A percentile compares a stretch with the other conserved stretches of the same genome.
Evolutionary conservation across 1,140 invertebrate species (phyloP).

Genomic region (Apis laboriosa): DNA sequence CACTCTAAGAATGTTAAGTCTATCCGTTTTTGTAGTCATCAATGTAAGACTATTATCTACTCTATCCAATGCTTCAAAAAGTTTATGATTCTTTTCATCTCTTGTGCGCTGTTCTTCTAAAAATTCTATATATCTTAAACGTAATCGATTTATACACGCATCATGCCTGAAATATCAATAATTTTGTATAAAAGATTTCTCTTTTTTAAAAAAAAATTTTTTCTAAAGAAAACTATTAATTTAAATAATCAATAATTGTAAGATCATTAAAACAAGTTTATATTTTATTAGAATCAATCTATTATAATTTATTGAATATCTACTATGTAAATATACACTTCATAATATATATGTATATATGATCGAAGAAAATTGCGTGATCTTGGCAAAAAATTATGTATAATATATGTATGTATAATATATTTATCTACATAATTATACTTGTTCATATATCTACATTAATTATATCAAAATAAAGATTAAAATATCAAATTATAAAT

Average conservation of each 20-base stretch:
- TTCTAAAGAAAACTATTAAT: background rate
- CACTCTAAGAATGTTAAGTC: constrained; percentile 82
- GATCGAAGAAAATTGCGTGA: constrained; percentile 41
- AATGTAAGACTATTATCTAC: constrained; percentile 82
- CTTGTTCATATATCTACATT: background rate
- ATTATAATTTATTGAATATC: background rate
- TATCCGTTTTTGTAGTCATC: constrained; percentile 83
- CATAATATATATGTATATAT: background rate
- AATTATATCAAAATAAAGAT: constrained; percentile 20
- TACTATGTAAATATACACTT: too few relatives aligned
- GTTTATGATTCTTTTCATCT: constrained; percentile 83
- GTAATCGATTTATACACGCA: constrained; percentile 79
- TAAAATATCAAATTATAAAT: constrained; percentile 4
- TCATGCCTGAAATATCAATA: constrained; percentile 72
- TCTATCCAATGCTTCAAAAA: constrained; percentile 82
- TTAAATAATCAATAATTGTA: background rate
- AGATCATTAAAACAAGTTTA: background rate
- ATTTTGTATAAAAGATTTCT: background rate
- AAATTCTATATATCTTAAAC: constrained; percentile 83
- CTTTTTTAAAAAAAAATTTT: background rate
- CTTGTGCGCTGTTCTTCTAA: constrained; percentile 83
- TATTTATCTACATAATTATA: background rate
- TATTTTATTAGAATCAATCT: background rate
- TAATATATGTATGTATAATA: background rate
- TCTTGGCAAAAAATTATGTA: constrained; percentile 26